Base-by-base conservation (phyloP, 1,140 invertebrate genomes). In the Nymphalis io region DNA sequence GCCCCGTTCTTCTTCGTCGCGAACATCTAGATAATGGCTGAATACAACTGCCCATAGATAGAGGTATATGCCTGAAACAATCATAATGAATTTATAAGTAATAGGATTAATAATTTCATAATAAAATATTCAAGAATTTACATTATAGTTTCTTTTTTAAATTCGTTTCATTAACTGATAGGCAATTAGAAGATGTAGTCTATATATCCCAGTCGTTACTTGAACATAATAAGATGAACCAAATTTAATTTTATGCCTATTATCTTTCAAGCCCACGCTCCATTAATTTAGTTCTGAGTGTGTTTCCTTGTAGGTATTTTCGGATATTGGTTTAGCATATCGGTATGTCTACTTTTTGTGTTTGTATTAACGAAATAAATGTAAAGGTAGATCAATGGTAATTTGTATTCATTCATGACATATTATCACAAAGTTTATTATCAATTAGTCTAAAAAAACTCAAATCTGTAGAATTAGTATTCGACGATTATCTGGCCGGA, bases 1-100 rank as follows among this genome's bases (percentile, higher is more conserved):
- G 12, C 94, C 93, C 76, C 94, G 84, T 78, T 95, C 93, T 80
- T 93, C 93, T 88, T 96, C 92, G 90, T 96, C 93, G 66, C 93
- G 93, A 15, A 96, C 85, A 72, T 95, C 93, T 70, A 94, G 92
- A 79, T 95, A 96, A 80, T 96, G 95, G 79, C 95, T 96, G 90
- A 95, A 96, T 21, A 96, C 95, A 33, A 96, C 96, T 58, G 94
- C 92, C 96, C 96, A 96, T 84, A 95, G 93, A 92, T 95, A 96
- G 65, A 93, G 92, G 85, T 93, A 96, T 51, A 94, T 84, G 76
- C 94, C 95, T 94, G 92, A 74, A 94, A 94, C 86, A 33, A 48
- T 66, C 40, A 70, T 38, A 62, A 46, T 55, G 40, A 15, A 18
- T 16, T 40, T 44, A 44, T 44, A 13, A 44, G 4, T 33, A 33